Evolutionary conservation across 37 sponge, comb jelly and placozoan genomes (phyloP).

Genomic region (Hexactinellida sp.): DNA sequence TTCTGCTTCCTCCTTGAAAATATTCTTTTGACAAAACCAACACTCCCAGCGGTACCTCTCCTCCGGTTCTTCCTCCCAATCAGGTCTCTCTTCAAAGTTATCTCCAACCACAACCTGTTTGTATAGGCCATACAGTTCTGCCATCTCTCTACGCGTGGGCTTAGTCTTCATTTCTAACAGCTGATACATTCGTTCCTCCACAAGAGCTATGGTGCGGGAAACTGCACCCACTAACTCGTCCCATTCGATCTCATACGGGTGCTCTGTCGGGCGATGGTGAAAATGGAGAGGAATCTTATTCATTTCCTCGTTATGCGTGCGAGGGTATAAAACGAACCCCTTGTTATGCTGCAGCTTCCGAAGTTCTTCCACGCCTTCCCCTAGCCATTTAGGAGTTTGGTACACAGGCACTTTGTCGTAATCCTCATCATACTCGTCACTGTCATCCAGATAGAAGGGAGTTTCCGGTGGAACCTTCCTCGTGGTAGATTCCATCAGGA

Average conservation of each 20-base stretch:
- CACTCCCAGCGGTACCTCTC: conserved; percentile 2
- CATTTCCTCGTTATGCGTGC: neutral
- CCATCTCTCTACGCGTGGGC: neutral
- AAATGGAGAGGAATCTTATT: neutral
- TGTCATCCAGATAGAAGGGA: conserved; percentile 1
- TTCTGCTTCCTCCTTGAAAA: neutral
- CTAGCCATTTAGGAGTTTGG: neutral
- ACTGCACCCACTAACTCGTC: neutral
- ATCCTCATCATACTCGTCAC: neutral
- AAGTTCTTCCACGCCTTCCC: neutral
- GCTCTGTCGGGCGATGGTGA: conserved; percentile 6
- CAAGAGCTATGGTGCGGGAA: neutral
- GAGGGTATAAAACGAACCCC: neutral
- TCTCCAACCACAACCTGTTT: conserved; percentile 5
- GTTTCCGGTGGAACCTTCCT: neutral
- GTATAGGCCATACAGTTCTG: neutral
- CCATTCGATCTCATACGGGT: neutral
- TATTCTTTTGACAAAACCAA: conserved; percentile 14
- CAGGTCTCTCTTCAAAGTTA: neutral
- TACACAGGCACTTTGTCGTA: neutral
- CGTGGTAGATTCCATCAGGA: neutral
- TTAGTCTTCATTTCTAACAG: neutral
- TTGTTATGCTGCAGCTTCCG: neutral
- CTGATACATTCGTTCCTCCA: neutral
- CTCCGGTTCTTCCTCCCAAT: conserved; percentile 13